Percentiles rank a stretch among this genome's conserved stretches.
These are phyloP conservation scores for Rhodophaea formosa DNA, from an alignment of 2,888 invertebrate genomes.

Conservation along the genomic window DNA sequence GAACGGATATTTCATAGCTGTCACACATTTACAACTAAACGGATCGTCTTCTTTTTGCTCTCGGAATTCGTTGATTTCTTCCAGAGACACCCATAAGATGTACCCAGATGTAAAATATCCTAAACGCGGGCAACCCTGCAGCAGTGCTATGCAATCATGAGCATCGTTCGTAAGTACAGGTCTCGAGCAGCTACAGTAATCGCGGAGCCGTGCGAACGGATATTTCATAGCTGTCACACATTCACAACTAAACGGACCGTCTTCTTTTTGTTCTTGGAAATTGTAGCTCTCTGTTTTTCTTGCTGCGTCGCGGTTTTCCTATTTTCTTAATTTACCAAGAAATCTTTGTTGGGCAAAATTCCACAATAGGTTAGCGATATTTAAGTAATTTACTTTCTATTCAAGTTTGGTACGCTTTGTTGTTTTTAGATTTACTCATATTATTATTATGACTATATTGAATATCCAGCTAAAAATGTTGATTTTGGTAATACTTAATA, in stretches of 20 bases:
- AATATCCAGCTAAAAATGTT: too few species aligned
- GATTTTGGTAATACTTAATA: too few species aligned
- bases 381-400: too few species aligned
- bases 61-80: too few species aligned
- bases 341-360: not conserved
- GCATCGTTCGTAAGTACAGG: constrained; percentile 26
- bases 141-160: constrained; percentile 20
- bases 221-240: constrained; percentile 54
- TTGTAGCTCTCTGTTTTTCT: not conserved
- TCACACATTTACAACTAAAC: constrained; percentile 41
- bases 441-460: too few species aligned
- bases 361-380: too few species aligned
- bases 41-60: constrained; percentile 23
- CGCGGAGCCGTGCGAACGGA: constrained; percentile 54
- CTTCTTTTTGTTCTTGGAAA: constrained; percentile 21
- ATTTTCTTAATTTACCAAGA: not conserved
- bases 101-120: too few species aligned
- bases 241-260: constrained; percentile 30
- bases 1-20: constrained; percentile 56
- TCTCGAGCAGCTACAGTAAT: constrained; percentile 44
- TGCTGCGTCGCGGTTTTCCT: not conserved
- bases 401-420: too few species aligned
- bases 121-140: too few species aligned
- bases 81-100: too few species aligned
- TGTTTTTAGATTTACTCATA: too few species aligned